These are phyloP conservation scores for Menidia menidia DNA, from an alignment of 2,797 vertebrate species.

Conservation along the genomic window DNA sequence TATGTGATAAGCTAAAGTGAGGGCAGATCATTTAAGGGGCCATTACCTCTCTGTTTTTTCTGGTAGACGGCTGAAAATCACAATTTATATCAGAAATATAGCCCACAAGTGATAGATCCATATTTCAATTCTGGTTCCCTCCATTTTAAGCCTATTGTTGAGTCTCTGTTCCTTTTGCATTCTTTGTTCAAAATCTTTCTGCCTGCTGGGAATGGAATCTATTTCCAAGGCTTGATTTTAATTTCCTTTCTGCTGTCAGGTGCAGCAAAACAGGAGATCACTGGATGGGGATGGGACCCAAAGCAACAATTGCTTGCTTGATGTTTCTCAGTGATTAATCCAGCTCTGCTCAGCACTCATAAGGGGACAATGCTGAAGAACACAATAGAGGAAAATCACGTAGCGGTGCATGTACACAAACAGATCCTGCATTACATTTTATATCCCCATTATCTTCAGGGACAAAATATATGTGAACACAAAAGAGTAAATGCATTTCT, in stretches of 20 bases:
- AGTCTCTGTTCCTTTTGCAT: too few relatives aligned
- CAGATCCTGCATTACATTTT: too few relatives aligned
- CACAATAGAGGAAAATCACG: too few relatives aligned
- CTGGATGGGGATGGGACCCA: conserved; percentile 2
- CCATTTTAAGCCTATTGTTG: too few relatives aligned
- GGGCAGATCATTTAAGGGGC: conserved; percentile 31
- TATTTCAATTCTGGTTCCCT: conserved; percentile 18
- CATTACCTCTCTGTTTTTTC: conserved; percentile 27
- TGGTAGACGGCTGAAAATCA: conserved; percentile 26
- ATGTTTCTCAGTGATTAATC: conserved; percentile 1
- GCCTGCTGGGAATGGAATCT: conserved; percentile 24
- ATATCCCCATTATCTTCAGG: too few relatives aligned
- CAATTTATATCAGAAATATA: conserved; percentile 26
- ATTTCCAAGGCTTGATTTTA: conserved; percentile 40
- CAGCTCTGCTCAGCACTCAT: conserved; percentile 9
- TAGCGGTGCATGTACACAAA: too few relatives aligned
- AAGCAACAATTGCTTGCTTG: neutral
- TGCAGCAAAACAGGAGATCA: conserved; percentile 14
- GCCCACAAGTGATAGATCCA: conserved; percentile 10
- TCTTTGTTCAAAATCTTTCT: neutral
- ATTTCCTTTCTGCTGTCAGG: conserved; percentile 49
- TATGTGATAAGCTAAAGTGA: neutral
- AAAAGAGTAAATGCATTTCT: too few relatives aligned
- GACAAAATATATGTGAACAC: too few relatives aligned
- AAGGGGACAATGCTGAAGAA: too few relatives aligned